Evolutionary conservation across 2,797 vertebrate species (phyloP).

Genomic region (Steatocranus sp.): DNA sequence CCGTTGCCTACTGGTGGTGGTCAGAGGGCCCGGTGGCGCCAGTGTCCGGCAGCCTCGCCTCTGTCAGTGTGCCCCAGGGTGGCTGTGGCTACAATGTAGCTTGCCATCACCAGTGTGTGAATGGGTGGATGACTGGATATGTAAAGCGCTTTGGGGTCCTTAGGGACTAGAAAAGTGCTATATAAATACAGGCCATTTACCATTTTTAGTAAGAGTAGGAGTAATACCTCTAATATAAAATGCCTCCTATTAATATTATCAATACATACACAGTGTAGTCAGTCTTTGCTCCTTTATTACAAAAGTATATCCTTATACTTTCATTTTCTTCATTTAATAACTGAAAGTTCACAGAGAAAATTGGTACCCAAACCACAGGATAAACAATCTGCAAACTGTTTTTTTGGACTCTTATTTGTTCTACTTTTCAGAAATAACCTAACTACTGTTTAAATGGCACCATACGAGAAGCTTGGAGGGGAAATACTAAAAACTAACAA

Average conservation of each 20-base stretch:
- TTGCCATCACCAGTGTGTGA: too few relatives aligned
- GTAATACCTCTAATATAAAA: background rate
- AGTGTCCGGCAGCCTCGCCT: too few relatives aligned
- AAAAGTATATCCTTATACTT: background rate
- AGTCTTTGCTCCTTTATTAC: background rate
- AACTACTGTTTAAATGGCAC: background rate
- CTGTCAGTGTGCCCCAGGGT: too few relatives aligned
- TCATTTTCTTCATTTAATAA: background rate
- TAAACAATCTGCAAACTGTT: background rate
- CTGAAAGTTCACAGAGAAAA: background rate
- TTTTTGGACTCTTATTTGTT: background rate
- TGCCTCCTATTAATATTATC: background rate
- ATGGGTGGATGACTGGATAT: too few relatives aligned
- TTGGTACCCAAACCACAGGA: background rate
- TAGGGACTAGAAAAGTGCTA: too few relatives aligned
- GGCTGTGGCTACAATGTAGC: too few relatives aligned
- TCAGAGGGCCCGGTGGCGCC: too few relatives aligned
- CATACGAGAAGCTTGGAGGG: rapidly evolving
- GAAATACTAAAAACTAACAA: background rate
- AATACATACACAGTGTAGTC: background rate
- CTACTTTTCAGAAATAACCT: background rate
- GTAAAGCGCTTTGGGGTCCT: too few relatives aligned
- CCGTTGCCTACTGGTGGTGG: too few relatives aligned
- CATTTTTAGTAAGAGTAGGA: background rate
- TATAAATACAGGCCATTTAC: too few relatives aligned